Percentiles rank a stretch among this genome's conserved stretches.
Conservation (phyloP, 1,140 invertebrate genomes). For the Steinernema khuongi region DNA sequence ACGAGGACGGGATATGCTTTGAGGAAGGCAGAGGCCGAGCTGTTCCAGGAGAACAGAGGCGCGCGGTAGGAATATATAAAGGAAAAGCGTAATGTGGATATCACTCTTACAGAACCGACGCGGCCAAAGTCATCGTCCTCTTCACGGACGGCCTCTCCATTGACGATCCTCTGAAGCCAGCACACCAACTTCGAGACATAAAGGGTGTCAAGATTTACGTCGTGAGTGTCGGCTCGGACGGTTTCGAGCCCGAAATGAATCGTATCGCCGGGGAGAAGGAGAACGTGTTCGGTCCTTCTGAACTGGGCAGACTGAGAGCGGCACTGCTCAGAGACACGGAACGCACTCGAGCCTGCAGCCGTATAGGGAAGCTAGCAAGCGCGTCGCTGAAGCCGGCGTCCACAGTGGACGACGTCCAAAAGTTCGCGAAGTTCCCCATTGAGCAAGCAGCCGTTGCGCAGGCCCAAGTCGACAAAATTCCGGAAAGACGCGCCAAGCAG, state of each 20-base stretch:
- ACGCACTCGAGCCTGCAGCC: conserved; percentile 41
- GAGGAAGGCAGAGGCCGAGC: conserved; percentile 50
- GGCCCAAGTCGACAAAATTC: conserved; percentile 4
- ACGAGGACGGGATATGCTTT: conserved; percentile 44
- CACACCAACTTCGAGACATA: conserved; percentile 41
- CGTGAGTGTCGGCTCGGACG: conserved; percentile 43
- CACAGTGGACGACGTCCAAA: neutral
- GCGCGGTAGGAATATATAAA: conserved; percentile 38
- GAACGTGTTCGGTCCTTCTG: conserved; percentile 47
- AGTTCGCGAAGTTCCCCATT: conserved; percentile 16
- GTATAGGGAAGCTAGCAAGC: conserved; percentile 38
- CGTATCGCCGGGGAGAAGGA: conserved; percentile 46
- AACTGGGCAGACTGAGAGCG: conserved; percentile 40
- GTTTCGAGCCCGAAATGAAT: conserved; percentile 45
- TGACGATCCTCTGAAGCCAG: conserved; percentile 51
- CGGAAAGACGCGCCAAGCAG: neutral
- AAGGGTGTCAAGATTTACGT: conserved; percentile 52
- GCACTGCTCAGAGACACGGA: conserved; percentile 44
- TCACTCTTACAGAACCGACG: conserved; percentile 40
- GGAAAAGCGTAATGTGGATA: conserved; percentile 26
- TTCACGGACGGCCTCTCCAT: conserved; percentile 52
- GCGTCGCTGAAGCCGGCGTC: neutral
- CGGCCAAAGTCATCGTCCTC: conserved; percentile 47
- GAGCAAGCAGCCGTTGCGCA: neutral
- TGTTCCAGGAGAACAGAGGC: conserved; percentile 45